Evolutionary conservation across 64 coral and sea anemone genomes (phyloP).

Genomic region (Actinia equina): DNA sequence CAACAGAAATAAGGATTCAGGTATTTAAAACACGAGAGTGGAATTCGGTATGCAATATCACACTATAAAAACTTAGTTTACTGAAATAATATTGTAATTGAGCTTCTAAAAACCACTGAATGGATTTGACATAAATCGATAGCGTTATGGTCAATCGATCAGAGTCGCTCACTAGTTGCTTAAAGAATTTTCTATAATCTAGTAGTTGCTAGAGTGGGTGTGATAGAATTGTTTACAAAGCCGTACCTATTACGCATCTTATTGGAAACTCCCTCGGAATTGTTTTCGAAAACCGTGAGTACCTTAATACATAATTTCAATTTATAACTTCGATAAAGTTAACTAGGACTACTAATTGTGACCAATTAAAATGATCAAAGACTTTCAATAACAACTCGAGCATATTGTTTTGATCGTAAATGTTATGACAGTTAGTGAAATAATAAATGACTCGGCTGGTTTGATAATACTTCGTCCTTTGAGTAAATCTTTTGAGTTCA

Average conservation of each 20-base stretch:
- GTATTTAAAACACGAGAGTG: not conserved
- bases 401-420: not conserved
- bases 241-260: not conserved
- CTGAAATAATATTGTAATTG: not conserved
- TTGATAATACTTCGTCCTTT: not conserved
- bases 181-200: not conserved
- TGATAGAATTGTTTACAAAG: slow-evolving; percentile 5
- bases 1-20: not conserved
- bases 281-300: not conserved
- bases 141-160: not conserved
- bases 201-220: not conserved
- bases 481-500: not conserved
- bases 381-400: not conserved
- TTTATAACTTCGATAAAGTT: not conserved
- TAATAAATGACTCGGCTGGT: not conserved
- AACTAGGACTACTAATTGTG: not conserved
- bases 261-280: slow-evolving; percentile 1
- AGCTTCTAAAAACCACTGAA: not conserved
- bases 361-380: not conserved
- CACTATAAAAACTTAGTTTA: not conserved
- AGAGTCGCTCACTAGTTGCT: not conserved
- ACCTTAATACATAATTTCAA: not conserved
- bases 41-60: not conserved
- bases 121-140: not conserved
- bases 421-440: not conserved